Evolutionary conservation across 2,113 vertebrate genomes (phyloP), one percentile per base, ranked within the genome.

Genomic region (Muscicapa adusta): DNA sequence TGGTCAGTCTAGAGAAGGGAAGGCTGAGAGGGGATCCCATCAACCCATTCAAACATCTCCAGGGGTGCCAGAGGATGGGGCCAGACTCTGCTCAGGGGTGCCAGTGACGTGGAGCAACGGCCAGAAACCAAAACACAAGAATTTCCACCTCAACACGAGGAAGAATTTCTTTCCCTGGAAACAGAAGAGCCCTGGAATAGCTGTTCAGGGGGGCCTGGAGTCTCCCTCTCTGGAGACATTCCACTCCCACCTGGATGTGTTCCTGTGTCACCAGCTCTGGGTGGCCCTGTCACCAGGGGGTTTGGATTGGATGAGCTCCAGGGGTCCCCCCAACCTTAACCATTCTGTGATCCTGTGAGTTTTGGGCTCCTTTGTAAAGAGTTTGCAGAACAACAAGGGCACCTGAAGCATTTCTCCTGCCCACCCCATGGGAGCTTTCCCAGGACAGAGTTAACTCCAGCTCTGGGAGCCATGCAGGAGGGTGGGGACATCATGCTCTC

Each of bases 361-460:
- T 51, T 56, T 34, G 18, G n/a, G 29, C 3, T 61, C 8, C 40
- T 74, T 40, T 34, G 14, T 6, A 7, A 71, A 63, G 38, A 0
- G 0, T 56, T 45, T 40, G 45, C 29, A 56, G 54, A 85, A 25
- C 53, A 48, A 9, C 3, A 7, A 47, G 18, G 26, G 42, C 6
- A 53, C 58, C 17, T 33, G 17, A 7, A 38, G 15, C 8, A 19
- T 16, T n/a, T n/a, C 10, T n/a, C 54, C 54, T 47, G 38, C 18
- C 24, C 62, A n/a, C 20, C 19, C 45, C 33, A 5, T 0, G 0
- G 38, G 7, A 17, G 3, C 10, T 73, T 48, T 36, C 9, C 56
- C 11, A 50, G 65, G 54, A 17, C 31, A 62, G 48, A 71, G 31
- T 1, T 14, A 36, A 5, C 50, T 34, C 53, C 63, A 53, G 47